Evolutionary conservation across 1,140 invertebrate genomes (phyloP), one percentile per base, ranked within the genome.

Genomic region (Copidosoma floridanum): DNA sequence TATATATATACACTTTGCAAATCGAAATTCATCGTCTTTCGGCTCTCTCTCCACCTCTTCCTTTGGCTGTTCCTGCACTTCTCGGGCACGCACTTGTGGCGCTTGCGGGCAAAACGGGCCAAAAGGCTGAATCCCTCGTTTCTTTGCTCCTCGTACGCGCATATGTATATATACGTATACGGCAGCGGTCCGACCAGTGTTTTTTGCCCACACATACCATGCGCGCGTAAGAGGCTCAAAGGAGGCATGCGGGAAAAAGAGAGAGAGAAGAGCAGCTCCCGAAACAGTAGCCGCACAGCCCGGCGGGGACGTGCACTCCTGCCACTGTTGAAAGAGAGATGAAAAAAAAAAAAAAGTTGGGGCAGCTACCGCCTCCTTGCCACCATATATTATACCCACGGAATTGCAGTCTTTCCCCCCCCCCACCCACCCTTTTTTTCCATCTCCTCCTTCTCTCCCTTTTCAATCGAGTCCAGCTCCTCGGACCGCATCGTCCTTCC

Each of bases 131-230:
- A n/a, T n/a, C n/a, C n/a, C n/a, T n/a, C n/a, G n/a, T n/a, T n/a
- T n/a, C n/a, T n/a, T n/a, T n/a, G n/a, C n/a, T n/a, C n/a, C n/a
- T n/a, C n/a, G n/a, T n/a, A n/a, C n/a, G n/a, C n/a, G n/a, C n/a
- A n/a, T n/a, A n/a, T n/a, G n/a, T n/a, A n/a, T n/a, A n/a, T n/a
- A n/a, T n/a, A n/a, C n/a, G n/a, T n/a, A n/a, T n/a, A n/a, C n/a
- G n/a, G n/a, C 73, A 70, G 75, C 71, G 71, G 77, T 79, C 74
- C 71, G 77, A 78, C 78, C n/a, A n/a, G 76, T 78, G 78, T 80
- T 81, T 80, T 81, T 81, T 81, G 76, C 71, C 67, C 70, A 72
- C 79, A 77, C 78, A 81, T 81, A 79, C 77, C 79, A 77, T 72
- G 68, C 50, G 55, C 59, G 61, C n/a, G n/a, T n/a, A n/a, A n/a